phyloP scores from a whole-genome alignment of 2,888 invertebrate species.

The Bhutanitis thaidina region DNA sequence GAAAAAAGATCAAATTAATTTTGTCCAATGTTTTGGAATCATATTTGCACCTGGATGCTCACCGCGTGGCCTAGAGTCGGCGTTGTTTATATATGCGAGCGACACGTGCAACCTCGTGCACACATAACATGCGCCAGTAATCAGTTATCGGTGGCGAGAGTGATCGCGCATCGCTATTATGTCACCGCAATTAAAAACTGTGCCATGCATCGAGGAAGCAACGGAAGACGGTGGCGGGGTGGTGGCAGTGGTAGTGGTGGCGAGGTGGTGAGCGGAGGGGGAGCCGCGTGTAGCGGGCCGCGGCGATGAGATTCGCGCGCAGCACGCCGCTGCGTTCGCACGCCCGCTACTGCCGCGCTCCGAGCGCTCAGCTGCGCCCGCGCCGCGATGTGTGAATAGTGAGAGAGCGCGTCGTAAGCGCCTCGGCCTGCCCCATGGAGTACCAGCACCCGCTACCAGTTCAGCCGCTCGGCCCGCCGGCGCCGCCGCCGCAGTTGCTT shows the following conservation, averaged over 20 bases:
- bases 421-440: conserved; percentile 64
- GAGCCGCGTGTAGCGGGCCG: conserved; percentile 31
- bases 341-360: conserved; percentile 38
- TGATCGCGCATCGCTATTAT: conserved; percentile 49
- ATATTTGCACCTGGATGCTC: neutral
- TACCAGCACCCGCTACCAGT: conserved; percentile 68
- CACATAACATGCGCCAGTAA: conserved; percentile 43
- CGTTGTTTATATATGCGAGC: conserved; percentile 51
- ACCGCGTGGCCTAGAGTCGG: conserved; percentile 12
- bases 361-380: conserved; percentile 37
- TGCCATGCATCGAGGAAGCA: conserved; percentile 33
- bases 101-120: conserved; percentile 52
- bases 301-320: conserved; percentile 44
- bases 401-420: conserved; percentile 48
- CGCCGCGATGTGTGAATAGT: conserved; percentile 66
- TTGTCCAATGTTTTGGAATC: neutral
- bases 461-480: conserved; percentile 82
- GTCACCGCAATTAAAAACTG: conserved; percentile 56
- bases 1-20: too few relatives aligned
- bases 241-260: conserved; percentile 30
- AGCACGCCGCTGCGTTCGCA: conserved; percentile 48
- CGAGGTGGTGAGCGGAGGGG: conserved; percentile 23
- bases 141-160: conserved; percentile 57
- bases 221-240: conserved; percentile 23
- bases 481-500: conserved; percentile 83